Evolutionary conservation across 2,797 vertebrate species (phyloP).

Genomic region (Enteromius unitaeniatus): DNA sequence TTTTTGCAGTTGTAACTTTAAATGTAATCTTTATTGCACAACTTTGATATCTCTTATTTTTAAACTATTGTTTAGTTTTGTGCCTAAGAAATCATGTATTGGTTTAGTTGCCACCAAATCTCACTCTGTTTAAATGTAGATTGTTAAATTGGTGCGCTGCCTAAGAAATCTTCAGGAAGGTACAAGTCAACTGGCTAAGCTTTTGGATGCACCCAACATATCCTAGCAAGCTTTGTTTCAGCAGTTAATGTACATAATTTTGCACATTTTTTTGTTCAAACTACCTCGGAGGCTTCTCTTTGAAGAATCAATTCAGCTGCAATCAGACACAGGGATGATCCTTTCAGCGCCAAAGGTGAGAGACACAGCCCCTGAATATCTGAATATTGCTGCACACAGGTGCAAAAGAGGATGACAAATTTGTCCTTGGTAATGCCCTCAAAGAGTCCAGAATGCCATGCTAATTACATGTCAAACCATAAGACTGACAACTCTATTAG

Average conservation of each 20-base stretch:
- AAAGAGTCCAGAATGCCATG: background rate
- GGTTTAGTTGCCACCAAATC: background rate
- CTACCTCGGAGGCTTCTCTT: background rate
- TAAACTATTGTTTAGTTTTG: background rate
- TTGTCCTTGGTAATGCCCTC: slow-evolving; percentile 16
- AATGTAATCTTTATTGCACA: background rate
- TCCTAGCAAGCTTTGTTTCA: background rate
- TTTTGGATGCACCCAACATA: background rate
- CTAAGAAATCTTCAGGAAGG: background rate
- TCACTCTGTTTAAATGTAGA: background rate
- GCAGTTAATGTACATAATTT: background rate
- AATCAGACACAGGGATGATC: background rate
- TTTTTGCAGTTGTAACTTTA: background rate
- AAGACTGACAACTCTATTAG: slow-evolving; percentile 48
- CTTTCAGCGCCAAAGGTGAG: slow-evolving; percentile 5
- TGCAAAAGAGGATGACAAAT: slow-evolving; percentile 32
- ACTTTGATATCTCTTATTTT: background rate
- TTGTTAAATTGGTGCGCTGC: background rate
- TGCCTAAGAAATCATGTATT: background rate
- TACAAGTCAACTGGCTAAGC: background rate
- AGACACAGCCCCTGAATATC: background rate
- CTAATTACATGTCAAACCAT: slow-evolving; percentile 44
- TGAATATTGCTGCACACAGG: background rate
- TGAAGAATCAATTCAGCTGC: background rate
- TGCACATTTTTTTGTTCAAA: background rate